Evolutionary conservation across 1,140 invertebrate genomes (phyloP).

Genomic region (Ceratosolen solmsi): DNA sequence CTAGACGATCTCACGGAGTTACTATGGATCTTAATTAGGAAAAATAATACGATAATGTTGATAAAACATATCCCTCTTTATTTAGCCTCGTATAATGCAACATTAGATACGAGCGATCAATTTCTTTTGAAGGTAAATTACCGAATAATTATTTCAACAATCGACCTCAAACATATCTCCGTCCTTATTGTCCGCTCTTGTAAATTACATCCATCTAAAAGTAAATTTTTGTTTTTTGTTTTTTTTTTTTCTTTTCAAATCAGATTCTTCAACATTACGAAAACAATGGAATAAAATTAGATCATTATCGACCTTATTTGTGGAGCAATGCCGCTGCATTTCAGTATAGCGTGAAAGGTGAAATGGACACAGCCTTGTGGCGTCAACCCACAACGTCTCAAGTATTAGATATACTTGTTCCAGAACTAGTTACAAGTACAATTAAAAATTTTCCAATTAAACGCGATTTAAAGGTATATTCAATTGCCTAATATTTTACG

Average conservation of each 20-base stretch:
- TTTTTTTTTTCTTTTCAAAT: no score
- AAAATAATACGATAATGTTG: slow-evolving; percentile 77
- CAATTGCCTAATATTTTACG: no score
- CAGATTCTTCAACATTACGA: slow-evolving; percentile 80
- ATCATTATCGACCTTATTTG: slow-evolving; percentile 83
- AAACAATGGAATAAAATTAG: slow-evolving; percentile 75
- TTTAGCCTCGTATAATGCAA: slow-evolving; percentile 81
- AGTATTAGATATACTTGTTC: slow-evolving; percentile 81
- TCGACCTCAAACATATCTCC: no score
- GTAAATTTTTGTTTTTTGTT: no score
- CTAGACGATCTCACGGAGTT: slow-evolving; percentile 76
- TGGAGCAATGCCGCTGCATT: slow-evolving; percentile 85
- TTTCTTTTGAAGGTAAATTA: slow-evolving; percentile 74
- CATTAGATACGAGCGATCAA: slow-evolving; percentile 78
- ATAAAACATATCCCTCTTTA: slow-evolving; percentile 80
- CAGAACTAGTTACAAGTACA: slow-evolving; percentile 78
- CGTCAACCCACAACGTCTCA: slow-evolving; percentile 81
- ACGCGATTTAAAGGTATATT: slow-evolving; percentile 61
- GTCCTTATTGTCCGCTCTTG: no score
- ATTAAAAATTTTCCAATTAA: slow-evolving; percentile 79
- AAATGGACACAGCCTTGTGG: slow-evolving; percentile 77
- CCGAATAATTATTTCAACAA: slow-evolving; percentile 33
- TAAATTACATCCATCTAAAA: no score
- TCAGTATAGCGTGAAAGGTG: slow-evolving; percentile 80
- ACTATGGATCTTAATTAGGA: slow-evolving; percentile 76